Base-by-base conservation (phyloP, 2,113 vertebrate genomes). In the Fulica atra region DNA sequence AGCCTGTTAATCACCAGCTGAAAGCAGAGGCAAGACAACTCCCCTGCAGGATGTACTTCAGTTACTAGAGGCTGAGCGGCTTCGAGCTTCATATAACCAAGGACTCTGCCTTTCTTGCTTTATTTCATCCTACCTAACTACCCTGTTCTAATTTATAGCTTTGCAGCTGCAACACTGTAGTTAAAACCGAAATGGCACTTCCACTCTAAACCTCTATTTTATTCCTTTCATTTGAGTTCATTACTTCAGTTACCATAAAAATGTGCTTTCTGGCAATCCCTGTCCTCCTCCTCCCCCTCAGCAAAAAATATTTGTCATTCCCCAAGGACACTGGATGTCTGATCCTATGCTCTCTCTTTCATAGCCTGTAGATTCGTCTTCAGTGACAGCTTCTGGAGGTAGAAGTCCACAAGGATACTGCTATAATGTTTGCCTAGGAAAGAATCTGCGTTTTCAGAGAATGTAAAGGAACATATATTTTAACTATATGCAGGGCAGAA, bases 221-320 rank as follows among this genome's bases (percentile, higher is more conserved):
- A 95, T 88, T 91, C 76, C 66, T 93, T 94, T 92, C 61, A 76
- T 83, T 96, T 57, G 64, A 87, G 76, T 96, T 95, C 95, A 95
- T 96, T 94, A 89, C 64, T 88, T 69, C 68, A 71, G 89, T 85
- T 93, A 60, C 87, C 81, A 96, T 89, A 81, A 93, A 95, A 91
- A 56, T 50, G 35, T 25, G 36, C 38, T 92, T 94, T 74, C 92
- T 96, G 82, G 61, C 77, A 93, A 87, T 73, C 57, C 56, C 68
- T 76, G 38, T 66, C 46, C 40, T 94, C 69, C 68, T 60, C 21
- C 50, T 77, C 64, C 23, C 21, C 35, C 74, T 91, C 81, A 70
- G 64, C 78, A 93, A 91, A 83, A 95, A 46, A 71, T 80, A 88
- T 86, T 61, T 91, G 78, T 91, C 78, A 71, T 94, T 95, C 64